Percentiles rank a stretch among this genome's conserved stretches.
Evolutionary conservation across 2,888 invertebrate genomes (phyloP).

Genomic region (Tipula unca): DNA sequence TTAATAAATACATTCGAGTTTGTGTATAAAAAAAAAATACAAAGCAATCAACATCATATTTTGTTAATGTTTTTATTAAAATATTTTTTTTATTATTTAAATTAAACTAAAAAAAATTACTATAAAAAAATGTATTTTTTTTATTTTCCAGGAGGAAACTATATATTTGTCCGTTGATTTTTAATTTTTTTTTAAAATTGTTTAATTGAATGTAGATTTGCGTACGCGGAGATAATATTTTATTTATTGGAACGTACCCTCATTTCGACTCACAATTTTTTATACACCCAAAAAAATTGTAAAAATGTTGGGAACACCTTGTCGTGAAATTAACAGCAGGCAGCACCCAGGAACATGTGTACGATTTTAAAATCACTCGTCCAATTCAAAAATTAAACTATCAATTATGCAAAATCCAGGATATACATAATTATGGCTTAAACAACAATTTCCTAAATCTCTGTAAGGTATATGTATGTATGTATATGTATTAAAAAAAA

Average conservation of each 20-base stretch:
- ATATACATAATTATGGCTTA: not conserved
- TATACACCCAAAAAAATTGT: not conserved
- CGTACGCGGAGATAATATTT: not conserved
- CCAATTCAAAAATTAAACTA: not conserved
- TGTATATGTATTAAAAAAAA: not conserved
- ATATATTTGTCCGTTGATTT: not conserved
- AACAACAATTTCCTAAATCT: not conserved
- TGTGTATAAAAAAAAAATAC: not conserved
- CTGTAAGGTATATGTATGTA: not conserved
- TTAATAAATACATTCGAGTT: not conserved
- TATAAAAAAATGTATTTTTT: not conserved
- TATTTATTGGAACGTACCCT: not conserved
- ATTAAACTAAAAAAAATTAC: not conserved
- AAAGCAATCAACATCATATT: not conserved
- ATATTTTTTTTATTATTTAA: not conserved
- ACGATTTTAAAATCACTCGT: not conserved
- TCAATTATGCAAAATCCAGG: not conserved
- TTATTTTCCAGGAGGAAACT: not conserved
- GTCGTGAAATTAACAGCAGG: not conserved
- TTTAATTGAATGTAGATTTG: not conserved
- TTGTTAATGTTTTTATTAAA: not conserved
- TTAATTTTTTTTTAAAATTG: not conserved
- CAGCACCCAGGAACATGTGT: not conserved
- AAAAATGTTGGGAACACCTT: not conserved
- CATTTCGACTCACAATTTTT: not conserved